A percentile compares a stretch with the other conserved stretches of the same genome.
These are phyloP conservation scores for Ooceraea biroi DNA, from an alignment of 1,140 invertebrate species.

Conservation along the genomic window DNA sequence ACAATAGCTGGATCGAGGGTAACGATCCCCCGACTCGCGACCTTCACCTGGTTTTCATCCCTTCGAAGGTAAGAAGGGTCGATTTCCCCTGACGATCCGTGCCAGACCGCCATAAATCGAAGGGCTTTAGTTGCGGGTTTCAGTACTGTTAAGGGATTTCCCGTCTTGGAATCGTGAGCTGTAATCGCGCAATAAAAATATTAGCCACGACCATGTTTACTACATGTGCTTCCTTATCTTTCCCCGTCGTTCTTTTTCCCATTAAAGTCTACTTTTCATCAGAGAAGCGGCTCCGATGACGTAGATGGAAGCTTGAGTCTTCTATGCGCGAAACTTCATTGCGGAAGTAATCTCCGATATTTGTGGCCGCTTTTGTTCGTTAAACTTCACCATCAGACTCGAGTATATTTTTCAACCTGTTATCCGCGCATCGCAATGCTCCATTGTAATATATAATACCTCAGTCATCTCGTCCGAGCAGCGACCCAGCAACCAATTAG, in stretches of 20 bases:
- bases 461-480: slow-evolving; percentile 5
- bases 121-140: too few species aligned
- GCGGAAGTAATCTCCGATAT: neutral
- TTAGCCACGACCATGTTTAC: too few species aligned
- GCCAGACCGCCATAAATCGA: neutral
- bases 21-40: neutral
- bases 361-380: neutral
- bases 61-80: neutral
- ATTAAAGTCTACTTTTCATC: neutral
- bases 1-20: neutral
- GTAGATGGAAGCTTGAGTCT: neutral
- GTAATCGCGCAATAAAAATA: neutral
- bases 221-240: neutral
- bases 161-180: neutral
- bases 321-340: neutral
- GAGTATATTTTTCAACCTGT: slow-evolving; percentile 11
- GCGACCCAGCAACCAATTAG: slow-evolving; percentile 6
- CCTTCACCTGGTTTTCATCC: slow-evolving; percentile 6
- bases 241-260: neutral
- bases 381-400: neutral
- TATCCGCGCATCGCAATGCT: neutral
- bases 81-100: neutral
- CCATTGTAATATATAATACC: neutral
- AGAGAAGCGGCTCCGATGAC: neutral
- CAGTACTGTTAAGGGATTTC: too few species aligned